Conservation (phyloP, 2,797 vertebrate genomes). For the Acridotheres tristis region DNA sequence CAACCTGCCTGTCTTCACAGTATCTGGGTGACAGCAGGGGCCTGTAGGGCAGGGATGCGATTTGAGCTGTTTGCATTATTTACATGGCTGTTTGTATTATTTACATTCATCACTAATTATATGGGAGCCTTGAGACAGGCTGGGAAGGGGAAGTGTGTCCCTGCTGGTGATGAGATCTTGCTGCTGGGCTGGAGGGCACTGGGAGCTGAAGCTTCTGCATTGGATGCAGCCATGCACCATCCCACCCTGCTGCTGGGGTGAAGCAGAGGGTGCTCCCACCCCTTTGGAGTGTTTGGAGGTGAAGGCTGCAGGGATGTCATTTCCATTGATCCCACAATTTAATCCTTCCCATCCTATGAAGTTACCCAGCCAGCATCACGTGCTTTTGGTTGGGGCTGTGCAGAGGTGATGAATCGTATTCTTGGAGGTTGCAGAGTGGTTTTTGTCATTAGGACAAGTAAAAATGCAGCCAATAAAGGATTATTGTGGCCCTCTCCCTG, state of each 20-base stretch:
- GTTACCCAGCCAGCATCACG: not conserved
- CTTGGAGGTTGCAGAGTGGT: rapidly evolving
- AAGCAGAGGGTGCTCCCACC: not conserved
- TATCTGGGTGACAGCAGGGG: not conserved
- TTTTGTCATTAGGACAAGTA: not conserved
- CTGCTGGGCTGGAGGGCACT: not conserved
- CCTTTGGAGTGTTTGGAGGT: not conserved
- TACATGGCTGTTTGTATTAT: not conserved
- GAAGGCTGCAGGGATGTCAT: not conserved
- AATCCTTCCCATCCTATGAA: not conserved
- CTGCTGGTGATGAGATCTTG: not conserved
- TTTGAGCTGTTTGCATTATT: conserved; percentile 13
- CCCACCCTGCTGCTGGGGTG: not conserved
- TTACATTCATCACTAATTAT: not conserved
- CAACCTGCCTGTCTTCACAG: not conserved
- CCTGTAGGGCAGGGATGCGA: not conserved
- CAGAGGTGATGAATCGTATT: rapidly evolving
- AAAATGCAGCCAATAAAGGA: not conserved
- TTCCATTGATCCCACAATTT: not conserved
- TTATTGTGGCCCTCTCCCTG: not conserved
- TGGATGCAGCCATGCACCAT: rapidly evolving
- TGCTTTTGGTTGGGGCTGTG: not conserved
- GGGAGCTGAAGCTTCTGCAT: not conserved
- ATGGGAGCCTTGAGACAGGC: not conserved
- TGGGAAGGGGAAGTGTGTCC: not conserved